phyloP scores from a whole-genome alignment of 2,888 invertebrate genomes.

The Drosophila nigritarsus region DNA sequence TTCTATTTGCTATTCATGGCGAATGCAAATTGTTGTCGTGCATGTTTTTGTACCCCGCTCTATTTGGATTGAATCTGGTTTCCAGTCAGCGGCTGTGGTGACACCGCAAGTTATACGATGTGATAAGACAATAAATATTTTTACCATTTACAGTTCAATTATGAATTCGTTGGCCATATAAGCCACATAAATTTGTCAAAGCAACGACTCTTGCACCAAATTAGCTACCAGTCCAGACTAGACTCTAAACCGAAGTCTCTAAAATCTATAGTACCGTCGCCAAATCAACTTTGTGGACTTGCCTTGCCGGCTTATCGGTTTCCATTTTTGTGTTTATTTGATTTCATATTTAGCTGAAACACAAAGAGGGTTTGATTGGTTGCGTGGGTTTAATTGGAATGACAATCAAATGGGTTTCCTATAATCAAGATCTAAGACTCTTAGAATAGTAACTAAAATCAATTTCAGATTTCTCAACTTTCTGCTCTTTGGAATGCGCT shows the following conservation, averaged over 20 bases:
- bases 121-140: constrained; percentile 84
- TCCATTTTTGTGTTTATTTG: constrained; percentile 15
- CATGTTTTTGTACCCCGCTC: constrained; percentile 50
- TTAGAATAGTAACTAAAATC: neutral
- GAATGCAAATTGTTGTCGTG: constrained; percentile 59
- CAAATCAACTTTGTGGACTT: constrained; percentile 17
- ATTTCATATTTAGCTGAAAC: constrained; percentile 13
- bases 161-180: constrained; percentile 64
- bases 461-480: neutral
- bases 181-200: constrained; percentile 66
- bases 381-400: neutral
- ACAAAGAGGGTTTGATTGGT: constrained; percentile 26
- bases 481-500: neutral
- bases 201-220: constrained; percentile 22
- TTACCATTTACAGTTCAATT: constrained; percentile 81
- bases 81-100: constrained; percentile 71
- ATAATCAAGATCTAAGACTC: neutral
- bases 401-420: neutral
- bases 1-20: constrained; percentile 53
- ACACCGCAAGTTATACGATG: constrained; percentile 84
- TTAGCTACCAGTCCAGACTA: neutral
- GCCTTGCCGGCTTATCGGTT: constrained; percentile 36
- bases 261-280: constrained; percentile 1
- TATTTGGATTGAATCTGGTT: constrained; percentile 52
- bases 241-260: neutral